Conservation (phyloP, 1,140 invertebrate species). For the Leguminivora glycinivorella region DNA sequence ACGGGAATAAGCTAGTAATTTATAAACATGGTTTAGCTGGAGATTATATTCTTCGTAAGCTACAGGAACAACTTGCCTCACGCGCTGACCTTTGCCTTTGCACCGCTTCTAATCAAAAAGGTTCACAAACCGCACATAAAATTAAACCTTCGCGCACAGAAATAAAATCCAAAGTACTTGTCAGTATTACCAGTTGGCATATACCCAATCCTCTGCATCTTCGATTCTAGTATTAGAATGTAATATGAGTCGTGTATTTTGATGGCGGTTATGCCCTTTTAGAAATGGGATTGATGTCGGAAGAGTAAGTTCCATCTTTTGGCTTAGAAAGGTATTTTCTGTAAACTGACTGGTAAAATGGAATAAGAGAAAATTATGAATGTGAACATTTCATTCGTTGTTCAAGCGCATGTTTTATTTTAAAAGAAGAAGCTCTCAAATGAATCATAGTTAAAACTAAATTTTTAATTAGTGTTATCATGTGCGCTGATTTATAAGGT, state of each 20-base stretch:
- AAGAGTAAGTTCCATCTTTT: conserved; percentile 3
- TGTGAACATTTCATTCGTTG: background rate
- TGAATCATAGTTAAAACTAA: no score
- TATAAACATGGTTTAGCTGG: no score
- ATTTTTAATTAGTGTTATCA: no score
- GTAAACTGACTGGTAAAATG: background rate
- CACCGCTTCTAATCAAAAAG: background rate
- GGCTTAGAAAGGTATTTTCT: background rate
- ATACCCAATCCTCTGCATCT: background rate
- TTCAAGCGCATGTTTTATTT: background rate
- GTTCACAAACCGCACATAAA: background rate
- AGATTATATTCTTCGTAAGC: background rate
- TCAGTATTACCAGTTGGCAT: background rate
- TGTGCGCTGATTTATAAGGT: no score
- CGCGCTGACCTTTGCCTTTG: conserved; percentile 5
- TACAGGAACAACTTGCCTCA: background rate
- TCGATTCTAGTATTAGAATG: background rate
- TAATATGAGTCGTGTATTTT: background rate
- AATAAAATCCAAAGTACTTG: background rate
- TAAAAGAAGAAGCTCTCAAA: no score
- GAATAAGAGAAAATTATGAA: background rate
- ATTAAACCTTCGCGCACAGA: background rate
- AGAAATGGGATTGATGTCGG: background rate
- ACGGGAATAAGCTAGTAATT: no score
- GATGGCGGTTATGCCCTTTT: background rate